These are phyloP conservation scores for Eristalis intricaria DNA, from an alignment of 2,888 invertebrate species.

Conservation along the genomic window DNA sequence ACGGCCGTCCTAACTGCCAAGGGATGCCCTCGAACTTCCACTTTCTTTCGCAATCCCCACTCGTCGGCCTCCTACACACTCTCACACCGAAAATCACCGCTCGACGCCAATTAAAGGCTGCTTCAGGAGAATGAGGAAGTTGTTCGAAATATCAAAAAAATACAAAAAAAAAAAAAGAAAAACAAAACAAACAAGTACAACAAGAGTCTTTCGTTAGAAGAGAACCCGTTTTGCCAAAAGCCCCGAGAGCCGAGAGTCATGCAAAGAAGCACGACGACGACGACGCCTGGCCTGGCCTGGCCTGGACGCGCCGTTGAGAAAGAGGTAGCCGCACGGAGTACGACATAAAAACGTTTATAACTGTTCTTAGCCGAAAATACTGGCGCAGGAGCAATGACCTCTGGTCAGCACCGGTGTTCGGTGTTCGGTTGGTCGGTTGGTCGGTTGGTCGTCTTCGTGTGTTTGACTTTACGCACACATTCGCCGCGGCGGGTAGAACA, in stretches of 20 bases:
- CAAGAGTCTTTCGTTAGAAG: constrained; percentile 25
- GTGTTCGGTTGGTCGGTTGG: no score
- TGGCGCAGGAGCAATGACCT: constrained; percentile 58
- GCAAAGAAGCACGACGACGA: constrained; percentile 45
- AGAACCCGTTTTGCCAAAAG: constrained; percentile 59
- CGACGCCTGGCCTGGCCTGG: background rate
- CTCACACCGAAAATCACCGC: background rate
- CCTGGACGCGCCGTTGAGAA: background rate
- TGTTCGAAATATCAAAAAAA: constrained; percentile 4
- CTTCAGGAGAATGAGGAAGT: constrained; percentile 63
- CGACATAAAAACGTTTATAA: constrained; percentile 70
- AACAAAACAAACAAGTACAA: background rate
- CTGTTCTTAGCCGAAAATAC: constrained; percentile 70
- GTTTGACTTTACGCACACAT: constrained; percentile 14
- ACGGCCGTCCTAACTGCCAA: background rate
- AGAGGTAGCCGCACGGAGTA: constrained; percentile 20
- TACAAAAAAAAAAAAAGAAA: constrained; percentile 3
- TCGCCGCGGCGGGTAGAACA: background rate
- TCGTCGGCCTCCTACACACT: background rate
- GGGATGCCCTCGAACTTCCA: constrained; percentile 29
- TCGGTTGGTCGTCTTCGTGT: constrained; percentile 17
- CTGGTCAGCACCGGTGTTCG: constrained; percentile 33
- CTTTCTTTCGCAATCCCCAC: constrained; percentile 48
- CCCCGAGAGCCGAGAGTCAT: constrained; percentile 29
- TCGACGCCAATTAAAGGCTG: background rate